phyloP scores from a whole-genome alignment of 2,888 invertebrate genomes.

The Chrysina gloriosa region DNA sequence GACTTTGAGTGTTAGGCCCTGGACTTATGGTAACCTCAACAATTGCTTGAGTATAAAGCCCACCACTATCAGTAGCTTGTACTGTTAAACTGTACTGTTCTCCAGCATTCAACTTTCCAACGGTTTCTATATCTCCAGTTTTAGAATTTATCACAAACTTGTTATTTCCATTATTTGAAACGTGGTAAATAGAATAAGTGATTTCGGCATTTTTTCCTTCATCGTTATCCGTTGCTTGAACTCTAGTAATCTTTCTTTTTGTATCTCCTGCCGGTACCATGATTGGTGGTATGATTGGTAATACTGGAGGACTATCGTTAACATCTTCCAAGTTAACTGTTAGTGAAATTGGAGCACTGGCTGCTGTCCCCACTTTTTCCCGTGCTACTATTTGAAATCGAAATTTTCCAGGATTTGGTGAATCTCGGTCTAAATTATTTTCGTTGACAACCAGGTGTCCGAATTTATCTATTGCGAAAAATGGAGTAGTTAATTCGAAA shows the following conservation, averaged over 20 bases:
- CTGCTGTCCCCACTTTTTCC: constrained; percentile 81
- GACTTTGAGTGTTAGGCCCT: constrained; percentile 84
- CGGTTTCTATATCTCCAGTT: constrained; percentile 80
- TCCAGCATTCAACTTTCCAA: constrained; percentile 84
- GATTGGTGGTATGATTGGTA: constrained; percentile 84
- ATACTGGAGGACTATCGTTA: constrained; percentile 87
- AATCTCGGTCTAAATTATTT: constrained; percentile 86
- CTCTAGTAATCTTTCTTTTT: constrained; percentile 58
- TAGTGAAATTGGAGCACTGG: constrained; percentile 84
- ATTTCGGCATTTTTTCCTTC: constrained; percentile 86
- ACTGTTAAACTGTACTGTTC: constrained; percentile 91
- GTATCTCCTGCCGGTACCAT: constrained; percentile 77
- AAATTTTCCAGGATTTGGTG: constrained; percentile 85
- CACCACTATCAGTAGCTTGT: constrained; percentile 83
- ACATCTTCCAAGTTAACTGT: constrained; percentile 83
- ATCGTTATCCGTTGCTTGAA: constrained; percentile 87
- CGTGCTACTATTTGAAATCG: constrained; percentile 90
- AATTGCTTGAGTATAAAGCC: constrained; percentile 85
- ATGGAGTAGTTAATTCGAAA: constrained; percentile 86
- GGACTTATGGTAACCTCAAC: constrained; percentile 87
- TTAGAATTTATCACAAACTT: constrained; percentile 86
- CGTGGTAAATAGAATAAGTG: constrained; percentile 87
- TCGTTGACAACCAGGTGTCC: constrained; percentile 83
- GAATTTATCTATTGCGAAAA: constrained; percentile 80
- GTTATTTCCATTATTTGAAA: constrained; percentile 88